A percentile compares a stretch with the other conserved stretches of the same genome.
These are phyloP conservation scores for Antechinus flavipes DNA, from an alignment of 2,113 vertebrate genomes.

Conservation along the genomic window DNA sequence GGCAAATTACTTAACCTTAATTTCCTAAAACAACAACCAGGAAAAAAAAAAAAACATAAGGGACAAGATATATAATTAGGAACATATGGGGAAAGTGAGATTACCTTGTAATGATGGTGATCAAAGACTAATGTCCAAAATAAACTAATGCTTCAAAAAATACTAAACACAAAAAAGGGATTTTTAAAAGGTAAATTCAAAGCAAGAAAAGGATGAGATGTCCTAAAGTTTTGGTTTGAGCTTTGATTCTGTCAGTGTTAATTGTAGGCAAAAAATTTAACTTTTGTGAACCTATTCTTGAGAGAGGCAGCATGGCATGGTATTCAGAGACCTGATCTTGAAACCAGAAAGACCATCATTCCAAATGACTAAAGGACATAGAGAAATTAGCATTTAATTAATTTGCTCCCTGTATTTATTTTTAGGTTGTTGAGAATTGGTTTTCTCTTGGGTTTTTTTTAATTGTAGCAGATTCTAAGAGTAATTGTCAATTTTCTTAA, in stretches of 20 bases:
- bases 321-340: neutral
- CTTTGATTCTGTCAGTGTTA: neutral
- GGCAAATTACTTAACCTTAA: neutral
- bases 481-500: constrained; percentile 64
- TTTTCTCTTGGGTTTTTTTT: constrained; percentile 3
- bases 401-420: neutral
- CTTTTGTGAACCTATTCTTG: neutral
- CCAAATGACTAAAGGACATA: constrained; percentile 23
- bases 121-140: neutral
- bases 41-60: too few relatives aligned
- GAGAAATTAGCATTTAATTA: neutral
- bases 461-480: neutral
- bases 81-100: too few relatives aligned
- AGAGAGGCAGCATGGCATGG: neutral
- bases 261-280: neutral
- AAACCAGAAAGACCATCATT: neutral
- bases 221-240: neutral
- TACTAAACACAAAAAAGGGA: neutral
- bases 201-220: neutral
- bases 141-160: neutral
- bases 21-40: too few relatives aligned
- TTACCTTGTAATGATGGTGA: neutral
- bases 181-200: neutral
- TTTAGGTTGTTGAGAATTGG: neutral
- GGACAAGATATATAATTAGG: too few relatives aligned